Base-by-base conservation (phyloP, 2,888 invertebrate species). In the Cryptocheilus praepositus region DNA sequence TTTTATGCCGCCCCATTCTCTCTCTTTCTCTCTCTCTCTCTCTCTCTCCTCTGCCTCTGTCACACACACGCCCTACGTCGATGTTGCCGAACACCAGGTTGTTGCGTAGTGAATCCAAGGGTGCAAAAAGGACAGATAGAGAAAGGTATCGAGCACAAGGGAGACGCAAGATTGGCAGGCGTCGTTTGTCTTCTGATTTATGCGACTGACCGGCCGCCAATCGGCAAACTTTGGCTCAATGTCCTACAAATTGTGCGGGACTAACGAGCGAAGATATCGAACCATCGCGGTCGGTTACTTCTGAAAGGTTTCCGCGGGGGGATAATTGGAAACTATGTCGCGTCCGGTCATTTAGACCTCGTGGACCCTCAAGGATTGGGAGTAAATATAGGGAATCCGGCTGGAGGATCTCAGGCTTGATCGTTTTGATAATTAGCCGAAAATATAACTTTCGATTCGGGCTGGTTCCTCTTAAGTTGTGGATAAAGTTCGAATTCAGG, bases 121-220 rank as follows among this genome's bases (percentile, higher is more conserved):
- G 21, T 13, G 52, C 11, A 53, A 53, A 21, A 53, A 22, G 53
- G 22, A 21, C 21, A 22, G 59, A 51, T 51, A 52, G 46, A 25
- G 57, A 62, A 19, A 28, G 7, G 25, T 22, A 16, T 45, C 45
- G 46, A 58, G 18, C 19, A 22, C 58, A 16, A 49, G 49, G 1
- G 18, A 8, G 49, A 49, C 7, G 18, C 3, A 18, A 49, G 49
- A 49, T 72, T 22, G 44, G 45, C 57, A 57, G 71, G 77, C 83
- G 82, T 21, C 44, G 57, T 84, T 84, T 83, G 78, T 80, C 81
- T 81, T 81, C 81, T 83, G 84, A 85, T 84, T 85, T 83, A 85
- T 83, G 81, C 73, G 81, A 83, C 81, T 80, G 79, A 80, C 78
- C 81, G 74, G 70, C 78, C 77, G 72, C 71, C 74, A 74, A 77